These are phyloP conservation scores for Drepana arcuata DNA, from an alignment of 1,140 invertebrate genomes.

Conservation along the genomic window DNA sequence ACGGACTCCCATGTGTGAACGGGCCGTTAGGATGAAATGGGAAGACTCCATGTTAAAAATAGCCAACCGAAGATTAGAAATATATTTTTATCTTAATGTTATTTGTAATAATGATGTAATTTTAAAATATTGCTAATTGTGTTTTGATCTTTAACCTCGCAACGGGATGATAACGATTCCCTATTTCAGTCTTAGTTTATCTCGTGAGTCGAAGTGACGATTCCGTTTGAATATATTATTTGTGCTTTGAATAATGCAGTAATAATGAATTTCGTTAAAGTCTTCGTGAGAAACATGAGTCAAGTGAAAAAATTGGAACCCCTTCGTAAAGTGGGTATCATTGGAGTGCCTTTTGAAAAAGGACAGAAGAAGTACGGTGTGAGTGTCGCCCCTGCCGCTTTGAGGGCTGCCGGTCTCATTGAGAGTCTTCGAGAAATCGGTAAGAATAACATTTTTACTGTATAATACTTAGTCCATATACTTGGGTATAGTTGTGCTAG, in stretches of 20 bases:
- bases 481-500: too few relatives aligned
- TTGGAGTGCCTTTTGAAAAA: constrained; percentile 84
- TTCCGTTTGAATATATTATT: too few relatives aligned
- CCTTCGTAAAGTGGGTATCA: constrained; percentile 73
- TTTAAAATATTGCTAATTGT: too few relatives aligned
- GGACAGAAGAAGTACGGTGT: constrained; percentile 78
- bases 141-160: constrained; percentile 3
- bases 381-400: constrained; percentile 71
- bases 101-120: too few relatives aligned
- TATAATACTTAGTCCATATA: too few relatives aligned
- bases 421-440: constrained; percentile 62
- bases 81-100: too few relatives aligned
- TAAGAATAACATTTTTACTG: too few relatives aligned
- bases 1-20: too few relatives aligned
- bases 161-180: constrained; percentile 2
- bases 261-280: constrained; percentile 50
- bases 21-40: too few relatives aligned
- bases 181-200: constrained; percentile 15
- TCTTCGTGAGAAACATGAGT: constrained; percentile 44
- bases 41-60: too few relatives aligned
- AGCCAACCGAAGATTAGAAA: too few relatives aligned
- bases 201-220: too few relatives aligned
- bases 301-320: constrained; percentile 32
- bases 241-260: constrained; percentile 5
- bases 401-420: constrained; percentile 69